phyloP scores from a whole-genome alignment of 2,888 invertebrate genomes.

The Aethes cnicana region DNA sequence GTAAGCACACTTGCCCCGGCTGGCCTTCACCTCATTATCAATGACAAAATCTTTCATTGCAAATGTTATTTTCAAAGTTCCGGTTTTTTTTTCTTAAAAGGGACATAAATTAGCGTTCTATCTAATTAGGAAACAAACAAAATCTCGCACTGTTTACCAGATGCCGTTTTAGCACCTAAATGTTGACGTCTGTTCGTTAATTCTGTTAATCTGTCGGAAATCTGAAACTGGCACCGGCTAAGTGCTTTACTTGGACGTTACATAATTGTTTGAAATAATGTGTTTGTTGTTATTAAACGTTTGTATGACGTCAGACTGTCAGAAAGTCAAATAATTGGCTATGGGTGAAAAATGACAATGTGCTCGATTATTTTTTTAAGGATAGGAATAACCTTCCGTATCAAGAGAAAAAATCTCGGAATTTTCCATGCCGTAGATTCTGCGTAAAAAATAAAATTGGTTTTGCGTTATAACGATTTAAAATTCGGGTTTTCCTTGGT shows the following conservation, averaged over 20 bases:
- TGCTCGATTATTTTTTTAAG: too few species aligned
- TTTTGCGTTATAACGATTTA: too few species aligned
- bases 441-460: too few species aligned
- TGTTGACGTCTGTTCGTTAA: conserved; percentile 5
- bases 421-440: too few species aligned
- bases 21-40: too few species aligned
- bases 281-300: not conserved
- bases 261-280: not conserved
- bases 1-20: too few species aligned
- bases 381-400: too few species aligned
- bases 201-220: not conserved
- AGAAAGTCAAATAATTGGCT: not conserved
- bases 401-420: too few species aligned
- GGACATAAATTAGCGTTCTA: not conserved
- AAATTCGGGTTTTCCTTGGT: too few species aligned
- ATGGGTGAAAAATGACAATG: too few species aligned
- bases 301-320: too few species aligned
- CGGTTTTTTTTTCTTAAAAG: not conserved
- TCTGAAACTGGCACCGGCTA: not conserved
- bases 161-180: conserved; percentile 3
- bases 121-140: conserved; percentile 10
- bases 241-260: not conserved
- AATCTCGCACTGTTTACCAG: not conserved
- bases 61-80: not conserved
- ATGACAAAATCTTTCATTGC: too few species aligned